Conservation (phyloP, 2,888 invertebrate species). For the Odontocerum albicorne region DNA sequence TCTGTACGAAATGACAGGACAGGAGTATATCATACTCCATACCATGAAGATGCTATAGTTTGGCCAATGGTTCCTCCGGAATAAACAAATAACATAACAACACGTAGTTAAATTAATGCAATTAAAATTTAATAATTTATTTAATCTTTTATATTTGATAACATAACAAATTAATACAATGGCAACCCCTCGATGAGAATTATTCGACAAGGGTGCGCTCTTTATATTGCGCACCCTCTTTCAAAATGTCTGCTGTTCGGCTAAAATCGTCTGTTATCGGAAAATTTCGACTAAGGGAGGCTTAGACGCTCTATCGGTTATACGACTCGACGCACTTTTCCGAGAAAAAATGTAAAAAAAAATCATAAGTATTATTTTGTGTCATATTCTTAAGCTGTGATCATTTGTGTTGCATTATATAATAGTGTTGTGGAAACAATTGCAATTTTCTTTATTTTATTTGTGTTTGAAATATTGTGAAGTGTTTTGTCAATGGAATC, state of each 20-base stretch:
- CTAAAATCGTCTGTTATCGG: constrained; percentile 15
- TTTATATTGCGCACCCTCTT: constrained; percentile 8
- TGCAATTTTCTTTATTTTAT: too few relatives aligned
- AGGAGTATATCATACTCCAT: too few relatives aligned
- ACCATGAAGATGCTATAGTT: too few relatives aligned
- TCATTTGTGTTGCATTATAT: constrained; percentile 5
- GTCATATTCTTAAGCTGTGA: constrained; percentile 8
- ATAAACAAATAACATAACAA: too few relatives aligned
- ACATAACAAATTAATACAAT: too few relatives aligned
- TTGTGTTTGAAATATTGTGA: constrained; percentile 15
- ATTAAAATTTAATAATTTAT: too few relatives aligned
- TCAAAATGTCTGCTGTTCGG: constrained; percentile 23
- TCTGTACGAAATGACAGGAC: too few relatives aligned
- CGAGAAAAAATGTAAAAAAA: constrained; percentile 18
- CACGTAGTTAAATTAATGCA: too few relatives aligned
- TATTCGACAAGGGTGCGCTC: too few relatives aligned
- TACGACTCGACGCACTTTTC: constrained; percentile 15
- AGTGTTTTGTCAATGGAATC: constrained; percentile 33
- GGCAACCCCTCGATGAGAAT: too few relatives aligned
- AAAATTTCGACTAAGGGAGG: constrained; percentile 24
- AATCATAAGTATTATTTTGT: neutral
- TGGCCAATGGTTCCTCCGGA: too few relatives aligned
- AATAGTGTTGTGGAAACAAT: constrained; percentile 8
- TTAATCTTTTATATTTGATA: too few relatives aligned
- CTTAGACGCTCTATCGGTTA: constrained; percentile 34